Evolutionary conservation across 2,797 vertebrate species (phyloP).

Genomic region (Xenops minutus): DNA sequence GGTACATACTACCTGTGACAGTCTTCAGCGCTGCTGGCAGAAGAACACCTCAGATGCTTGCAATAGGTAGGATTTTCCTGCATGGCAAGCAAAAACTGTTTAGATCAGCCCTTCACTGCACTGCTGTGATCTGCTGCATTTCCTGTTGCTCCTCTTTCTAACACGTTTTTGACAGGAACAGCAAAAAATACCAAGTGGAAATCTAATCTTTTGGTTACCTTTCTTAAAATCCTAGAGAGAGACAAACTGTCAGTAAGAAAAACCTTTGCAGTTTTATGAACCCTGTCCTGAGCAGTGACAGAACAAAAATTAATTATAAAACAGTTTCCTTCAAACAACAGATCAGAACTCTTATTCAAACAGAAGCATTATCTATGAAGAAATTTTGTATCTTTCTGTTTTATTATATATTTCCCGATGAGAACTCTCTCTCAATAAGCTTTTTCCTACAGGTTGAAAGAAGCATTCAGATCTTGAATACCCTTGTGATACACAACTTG

Average conservation of each 20-base stretch:
- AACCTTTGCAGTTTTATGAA: background rate
- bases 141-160: background rate
- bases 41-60: background rate
- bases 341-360: background rate
- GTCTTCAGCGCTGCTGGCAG: background rate
- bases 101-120: background rate
- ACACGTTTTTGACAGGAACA: background rate
- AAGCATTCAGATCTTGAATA: background rate
- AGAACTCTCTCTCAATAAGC: background rate
- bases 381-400: background rate
- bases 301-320: background rate
- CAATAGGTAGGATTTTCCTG: background rate
- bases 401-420: fast-evolving
- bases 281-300: background rate
- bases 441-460: background rate
- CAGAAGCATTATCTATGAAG: background rate
- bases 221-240: background rate
- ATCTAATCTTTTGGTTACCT: background rate
- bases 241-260: background rate
- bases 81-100: background rate
- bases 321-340: background rate
- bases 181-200: background rate
- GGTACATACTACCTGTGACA: background rate
- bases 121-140: background rate
- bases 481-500: background rate